Evolutionary conservation across 2,113 vertebrate genomes (phyloP), one percentile per base, ranked within the genome.

Genomic region (Bos indicus): DNA sequence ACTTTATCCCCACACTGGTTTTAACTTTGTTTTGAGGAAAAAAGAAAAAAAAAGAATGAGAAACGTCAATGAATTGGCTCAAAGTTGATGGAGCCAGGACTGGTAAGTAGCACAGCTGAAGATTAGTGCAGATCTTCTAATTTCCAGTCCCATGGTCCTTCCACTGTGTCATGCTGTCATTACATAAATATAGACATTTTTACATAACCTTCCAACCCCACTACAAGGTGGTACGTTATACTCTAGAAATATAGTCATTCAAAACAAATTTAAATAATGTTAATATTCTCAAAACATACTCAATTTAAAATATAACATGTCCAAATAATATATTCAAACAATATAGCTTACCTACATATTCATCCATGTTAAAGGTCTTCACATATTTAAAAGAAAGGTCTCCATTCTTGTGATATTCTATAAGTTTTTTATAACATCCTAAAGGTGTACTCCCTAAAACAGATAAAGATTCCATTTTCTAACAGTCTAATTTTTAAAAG

Each of bases 301-400:
- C 36, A 86, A 94, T 93, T 96, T 43, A 71, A 95, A 96, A 92
- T 48, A 94, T 2, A 91, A 81, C 43, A 80, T 46, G 60, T 4
- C 52, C 17, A 97, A 64, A 91, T 77, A 86, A 80, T 48, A 71
- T 8, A 90, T 60, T 48, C 26, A 95, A 88, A 74, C 67, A 92
- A 95, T 91, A 80, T 5, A 87, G 54, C 99, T 99, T 99, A 99
- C 99, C 99, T 95, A 99, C 99, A 96, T 99, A 99, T 90, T 99
- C 99, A 98, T 99, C 99, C 99, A 99, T 99, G 88, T 99, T 99
- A 98, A 99, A 99, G 21, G 99, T 99, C 98, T 99, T 99, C 84
- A 99, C 99, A 59, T 99, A 99, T 97, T 99, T 99, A 98, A 99
- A 99, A 67, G 99, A 99, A 13, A 99, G 98, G 94, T 99, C 98